Evolutionary conservation across 2,113 vertebrate genomes (phyloP).

Genomic region (Labeo rohita): DNA sequence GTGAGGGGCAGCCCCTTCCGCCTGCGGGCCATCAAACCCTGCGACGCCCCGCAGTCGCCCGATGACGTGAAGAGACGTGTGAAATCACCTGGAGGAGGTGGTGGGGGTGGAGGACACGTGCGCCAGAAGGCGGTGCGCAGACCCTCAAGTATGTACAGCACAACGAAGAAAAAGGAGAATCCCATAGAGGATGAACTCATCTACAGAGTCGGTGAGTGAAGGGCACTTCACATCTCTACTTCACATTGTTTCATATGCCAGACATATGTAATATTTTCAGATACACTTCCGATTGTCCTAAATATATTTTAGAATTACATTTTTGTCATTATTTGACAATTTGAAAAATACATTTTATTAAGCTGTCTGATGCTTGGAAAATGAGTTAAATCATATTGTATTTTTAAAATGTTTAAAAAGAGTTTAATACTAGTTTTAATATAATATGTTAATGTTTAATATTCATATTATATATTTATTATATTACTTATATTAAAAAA

Average conservation of each 20-base stretch:
- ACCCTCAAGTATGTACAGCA: slow-evolving; percentile 97
- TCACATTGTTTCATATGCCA: not conserved
- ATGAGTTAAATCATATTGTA: not conserved
- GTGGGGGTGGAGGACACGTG: slow-evolving; percentile 79
- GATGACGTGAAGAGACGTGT: slow-evolving; percentile 92
- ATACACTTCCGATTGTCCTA: not conserved
- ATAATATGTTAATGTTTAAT: too few species aligned
- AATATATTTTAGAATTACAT: not conserved
- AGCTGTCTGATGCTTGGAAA: not conserved
- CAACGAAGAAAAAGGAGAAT: slow-evolving; percentile 89
- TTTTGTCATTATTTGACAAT: not conserved
- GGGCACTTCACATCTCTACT: not conserved
- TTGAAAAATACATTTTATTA: too few species aligned
- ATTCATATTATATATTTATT: too few species aligned
- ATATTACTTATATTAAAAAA: too few species aligned
- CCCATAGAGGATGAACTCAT: slow-evolving; percentile 82
- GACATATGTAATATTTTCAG: not conserved
- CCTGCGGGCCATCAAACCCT: slow-evolving; percentile 82
- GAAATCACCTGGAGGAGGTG: slow-evolving; percentile 88
- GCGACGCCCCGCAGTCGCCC: slow-evolving; percentile 85
- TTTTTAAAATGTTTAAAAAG: too few species aligned
- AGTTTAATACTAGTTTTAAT: too few species aligned
- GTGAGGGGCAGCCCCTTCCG: slow-evolving; percentile 91
- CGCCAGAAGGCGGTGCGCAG: slow-evolving; percentile 92
- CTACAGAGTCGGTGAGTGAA: slow-evolving; percentile 84